A percentile compares a stretch with the other conserved stretches of the same genome.
Evolutionary conservation across 2,797 vertebrate genomes (phyloP).

Genomic region (Holocentrus rufus): DNA sequence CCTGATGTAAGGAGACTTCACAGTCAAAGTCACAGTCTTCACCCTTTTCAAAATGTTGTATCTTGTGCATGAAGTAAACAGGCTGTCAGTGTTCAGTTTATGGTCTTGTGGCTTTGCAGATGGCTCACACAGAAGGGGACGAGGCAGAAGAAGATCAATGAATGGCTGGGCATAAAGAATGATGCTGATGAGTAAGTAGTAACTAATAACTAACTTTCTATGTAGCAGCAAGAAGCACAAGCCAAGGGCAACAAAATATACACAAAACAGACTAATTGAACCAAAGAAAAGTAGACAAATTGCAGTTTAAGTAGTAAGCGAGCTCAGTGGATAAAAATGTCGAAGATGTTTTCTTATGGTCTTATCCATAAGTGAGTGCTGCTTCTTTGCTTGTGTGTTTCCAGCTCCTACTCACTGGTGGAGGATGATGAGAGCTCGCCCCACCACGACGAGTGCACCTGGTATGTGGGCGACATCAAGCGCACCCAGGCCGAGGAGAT

Average conservation of each 20-base stretch:
- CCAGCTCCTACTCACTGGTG: slow-evolving; percentile 89
- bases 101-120: slow-evolving; percentile 60
- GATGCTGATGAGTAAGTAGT: slow-evolving; percentile 84
- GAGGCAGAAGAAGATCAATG: slow-evolving; percentile 87
- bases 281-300: too few relatives aligned
- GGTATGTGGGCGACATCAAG: slow-evolving; percentile 95
- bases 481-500: slow-evolving; percentile 91
- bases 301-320: slow-evolving; percentile 10
- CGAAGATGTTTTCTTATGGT: too few relatives aligned
- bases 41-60: neutral
- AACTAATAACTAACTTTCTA: too few relatives aligned
- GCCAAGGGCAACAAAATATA: too few relatives aligned
- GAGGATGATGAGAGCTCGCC: slow-evolving; percentile 83
- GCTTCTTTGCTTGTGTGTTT: neutral
- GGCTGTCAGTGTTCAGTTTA: neutral
- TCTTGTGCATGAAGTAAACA: neutral
- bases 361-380: neutral
- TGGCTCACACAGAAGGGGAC: slow-evolving; percentile 88
- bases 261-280: too few relatives aligned
- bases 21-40: too few relatives aligned
- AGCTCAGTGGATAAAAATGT: neutral
- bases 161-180: slow-evolving; percentile 86
- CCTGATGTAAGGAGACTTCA: slow-evolving; percentile 79
- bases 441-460: slow-evolving; percentile 91
- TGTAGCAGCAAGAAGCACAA: too few relatives aligned